phyloP scores from a whole-genome alignment of 2,797 vertebrate species.

The Onychomys arenicola region DNA sequence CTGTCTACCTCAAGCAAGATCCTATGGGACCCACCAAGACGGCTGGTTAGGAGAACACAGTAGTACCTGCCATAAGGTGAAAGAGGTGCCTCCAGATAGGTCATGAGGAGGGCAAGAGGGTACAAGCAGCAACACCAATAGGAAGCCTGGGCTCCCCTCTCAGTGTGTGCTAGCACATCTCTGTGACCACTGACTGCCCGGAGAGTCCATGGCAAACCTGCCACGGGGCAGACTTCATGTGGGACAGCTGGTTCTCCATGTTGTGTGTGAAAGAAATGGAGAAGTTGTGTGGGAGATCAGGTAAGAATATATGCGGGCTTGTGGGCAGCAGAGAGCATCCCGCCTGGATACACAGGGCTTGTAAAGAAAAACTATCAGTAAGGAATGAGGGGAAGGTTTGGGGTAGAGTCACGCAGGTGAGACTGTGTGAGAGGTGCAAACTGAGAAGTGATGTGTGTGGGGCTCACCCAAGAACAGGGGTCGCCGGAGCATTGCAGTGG shows the following conservation, averaged over 20 bases:
- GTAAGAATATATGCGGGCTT: not conserved
- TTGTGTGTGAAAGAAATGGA: not conserved
- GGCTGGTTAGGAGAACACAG: rapidly evolving
- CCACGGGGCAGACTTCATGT: not conserved
- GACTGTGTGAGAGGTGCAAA: rapidly evolving
- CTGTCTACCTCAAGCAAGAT: not conserved
- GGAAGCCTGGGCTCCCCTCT: not conserved
- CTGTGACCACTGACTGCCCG: not conserved
- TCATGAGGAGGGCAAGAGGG: not conserved
- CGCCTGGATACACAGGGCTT: too few relatives aligned
- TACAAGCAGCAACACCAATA: not conserved
- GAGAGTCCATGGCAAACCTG: too few relatives aligned
- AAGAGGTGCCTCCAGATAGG: too few relatives aligned
- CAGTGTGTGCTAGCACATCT: rapidly evolving
- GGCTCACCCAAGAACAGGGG: too few relatives aligned
- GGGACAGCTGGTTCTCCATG: not conserved
- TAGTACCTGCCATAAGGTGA: not conserved
- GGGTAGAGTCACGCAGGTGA: rapidly evolving
- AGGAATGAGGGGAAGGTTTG: not conserved
- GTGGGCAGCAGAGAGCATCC: rapidly evolving
- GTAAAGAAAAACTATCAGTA: not conserved
- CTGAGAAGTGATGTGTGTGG: not conserved
- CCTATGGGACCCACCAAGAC: not conserved
- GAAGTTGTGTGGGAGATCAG: rapidly evolving
- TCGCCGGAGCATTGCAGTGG: too few relatives aligned